Percentiles rank a stretch among this genome's conserved stretches.
Conservation (phyloP, 2,888 invertebrate genomes). For the Orgyia antiqua region DNA sequence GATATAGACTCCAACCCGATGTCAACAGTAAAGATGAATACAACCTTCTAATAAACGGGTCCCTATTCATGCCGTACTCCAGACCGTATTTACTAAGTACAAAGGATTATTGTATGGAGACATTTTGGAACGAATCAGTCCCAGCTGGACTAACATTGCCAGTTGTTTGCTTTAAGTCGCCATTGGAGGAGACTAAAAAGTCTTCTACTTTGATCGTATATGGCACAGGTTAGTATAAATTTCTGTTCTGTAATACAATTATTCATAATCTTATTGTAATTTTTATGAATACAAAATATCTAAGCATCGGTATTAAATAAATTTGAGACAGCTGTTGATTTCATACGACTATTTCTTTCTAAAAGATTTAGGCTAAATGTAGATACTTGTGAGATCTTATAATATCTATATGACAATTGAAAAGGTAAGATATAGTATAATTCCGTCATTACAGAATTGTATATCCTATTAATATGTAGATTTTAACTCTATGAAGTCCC, state of each 20-base stretch:
- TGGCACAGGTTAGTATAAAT: slow-evolving; percentile 49
- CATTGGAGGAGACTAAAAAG: slow-evolving; percentile 48
- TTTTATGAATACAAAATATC: no score
- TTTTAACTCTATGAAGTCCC: no score
- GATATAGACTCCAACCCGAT: slow-evolving; percentile 75
- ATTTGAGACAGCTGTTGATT: no score
- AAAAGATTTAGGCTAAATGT: no score
- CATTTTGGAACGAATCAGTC: slow-evolving; percentile 63
- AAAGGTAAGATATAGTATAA: no score
- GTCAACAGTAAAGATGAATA: slow-evolving; percentile 69
- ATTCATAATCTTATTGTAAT: no score
- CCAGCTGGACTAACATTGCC: slow-evolving; percentile 71
- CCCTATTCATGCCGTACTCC: slow-evolving; percentile 72
- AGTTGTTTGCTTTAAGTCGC: slow-evolving; percentile 70
- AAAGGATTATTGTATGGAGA: slow-evolving; percentile 80
- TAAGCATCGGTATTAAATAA: no score
- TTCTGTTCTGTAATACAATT: background rate
- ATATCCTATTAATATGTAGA: no score
- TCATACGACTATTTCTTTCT: no score
- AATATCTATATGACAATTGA: no score
- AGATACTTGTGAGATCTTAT: no score
- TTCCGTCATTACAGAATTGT: no score
- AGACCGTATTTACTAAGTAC: slow-evolving; percentile 64
- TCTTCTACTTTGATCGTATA: slow-evolving; percentile 57
- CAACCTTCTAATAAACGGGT: slow-evolving; percentile 78